These are phyloP conservation scores for Danio albolineatus DNA, from an alignment of 2,797 vertebrate genomes.

Conservation along the genomic window DNA sequence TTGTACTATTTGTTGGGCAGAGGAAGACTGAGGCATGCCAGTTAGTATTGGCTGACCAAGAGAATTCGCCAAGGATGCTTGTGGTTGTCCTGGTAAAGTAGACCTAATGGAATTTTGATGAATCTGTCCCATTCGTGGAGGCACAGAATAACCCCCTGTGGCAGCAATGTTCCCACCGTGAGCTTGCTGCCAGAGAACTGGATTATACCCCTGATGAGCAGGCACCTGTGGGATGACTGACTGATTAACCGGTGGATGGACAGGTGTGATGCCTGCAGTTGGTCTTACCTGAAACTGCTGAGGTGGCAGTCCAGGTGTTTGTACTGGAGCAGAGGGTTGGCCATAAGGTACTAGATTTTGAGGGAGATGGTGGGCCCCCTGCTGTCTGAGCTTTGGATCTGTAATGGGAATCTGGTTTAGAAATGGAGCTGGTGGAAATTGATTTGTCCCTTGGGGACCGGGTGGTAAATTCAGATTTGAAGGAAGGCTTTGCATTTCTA, in stretches of 20 bases:
- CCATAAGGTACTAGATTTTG: slow-evolving; percentile 34
- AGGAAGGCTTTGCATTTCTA: slow-evolving; percentile 77
- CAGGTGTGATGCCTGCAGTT: slow-evolving; percentile 36
- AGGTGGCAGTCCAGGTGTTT: slow-evolving; percentile 60
- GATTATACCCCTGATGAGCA: slow-evolving; percentile 75
- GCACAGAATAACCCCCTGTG: slow-evolving; percentile 42
- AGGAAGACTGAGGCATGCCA: slow-evolving; percentile 42
- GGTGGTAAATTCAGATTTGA: slow-evolving; percentile 59
- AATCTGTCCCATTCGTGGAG: slow-evolving; percentile 61
- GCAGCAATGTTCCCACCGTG: slow-evolving; percentile 25
- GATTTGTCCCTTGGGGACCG: slow-evolving; percentile 33
- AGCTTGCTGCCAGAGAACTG: slow-evolving; percentile 49
- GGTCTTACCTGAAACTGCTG: slow-evolving; percentile 50
- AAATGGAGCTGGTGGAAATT: slow-evolving; percentile 34
- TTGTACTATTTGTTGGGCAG: slow-evolving; percentile 50
- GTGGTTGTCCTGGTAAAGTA: slow-evolving; percentile 50
- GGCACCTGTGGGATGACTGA: slow-evolving; percentile 78
- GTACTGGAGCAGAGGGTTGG: slow-evolving; percentile 5
- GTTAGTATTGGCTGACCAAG: slow-evolving; percentile 53
- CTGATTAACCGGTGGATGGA: slow-evolving; percentile 44
- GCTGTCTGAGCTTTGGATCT: slow-evolving; percentile 41
- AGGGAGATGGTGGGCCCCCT: slow-evolving; percentile 11
- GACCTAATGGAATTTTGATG: slow-evolving; percentile 40
- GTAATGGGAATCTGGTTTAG: slow-evolving; percentile 16
- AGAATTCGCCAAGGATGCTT: slow-evolving; percentile 59